Evolutionary conservation across 2,797 vertebrate species (phyloP), one percentile per base, ranked within the genome.

Genomic region (Pangasius larnaudii): DNA sequence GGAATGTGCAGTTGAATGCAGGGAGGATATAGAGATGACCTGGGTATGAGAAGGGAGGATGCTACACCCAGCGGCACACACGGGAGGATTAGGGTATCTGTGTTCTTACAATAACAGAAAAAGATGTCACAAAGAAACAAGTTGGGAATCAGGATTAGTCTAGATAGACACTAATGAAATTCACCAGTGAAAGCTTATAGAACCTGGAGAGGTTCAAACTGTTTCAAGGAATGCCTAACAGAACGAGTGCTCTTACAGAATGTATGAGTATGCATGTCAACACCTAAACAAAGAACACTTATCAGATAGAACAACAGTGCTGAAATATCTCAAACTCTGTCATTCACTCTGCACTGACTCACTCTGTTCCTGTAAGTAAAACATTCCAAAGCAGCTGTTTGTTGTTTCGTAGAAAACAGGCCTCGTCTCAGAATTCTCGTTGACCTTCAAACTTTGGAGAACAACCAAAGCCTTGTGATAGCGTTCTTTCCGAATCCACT

Each of bases 391-490:
- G 71, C 86, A 82, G 86, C 72, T 85, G 75, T 79, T 42, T 75
- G 10, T 51, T 69, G 85, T 86, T 84, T 59, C 72, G 83, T 84
- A 88, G 71, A 89, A 87, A 81, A 89, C 87, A 81, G n/a, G 84
- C 88, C 75, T 86, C 59, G 74, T 80, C 53, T 86, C 58, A 90
- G 92, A 87, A 89, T 86, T 91, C 91, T 87, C 18, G 71, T 84
- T 92, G 93, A 95, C 91, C 94, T 91, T 82, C 86, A 89, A 93
- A 92, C 89, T 81, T 80, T 90, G 39, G 84, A 87, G 90, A 95
- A 96, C 94, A 95, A 93, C 79, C 85, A 88, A 90, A 84, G 88
- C 92, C 93, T 94, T 95, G 93, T 95, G 89, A 59, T n/a, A 4
- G 49, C 33, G 39, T 80, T 85, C 77, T 86, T 80, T 63, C 79